Evolutionary conservation across 2,113 vertebrate genomes (phyloP), one percentile per base, ranked within the genome.

Genomic region (Gadus macrocephalus): DNA sequence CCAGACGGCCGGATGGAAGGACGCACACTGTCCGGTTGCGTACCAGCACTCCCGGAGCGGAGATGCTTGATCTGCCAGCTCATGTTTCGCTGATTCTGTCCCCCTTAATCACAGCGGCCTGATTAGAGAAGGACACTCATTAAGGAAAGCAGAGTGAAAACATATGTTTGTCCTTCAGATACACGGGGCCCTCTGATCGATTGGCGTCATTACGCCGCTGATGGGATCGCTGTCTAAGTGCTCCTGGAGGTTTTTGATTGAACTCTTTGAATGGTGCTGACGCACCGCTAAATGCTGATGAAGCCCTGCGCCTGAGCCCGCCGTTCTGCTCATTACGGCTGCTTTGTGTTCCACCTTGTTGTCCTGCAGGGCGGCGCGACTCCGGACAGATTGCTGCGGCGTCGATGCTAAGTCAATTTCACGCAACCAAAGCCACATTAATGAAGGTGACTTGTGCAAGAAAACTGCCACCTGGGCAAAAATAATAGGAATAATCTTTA

Each of bases 141-240:
- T 88, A 86, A 58, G 55, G 1, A 58, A 81, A 87, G 82, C 70
- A 59, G 70, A 78, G 75, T 67, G 77, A 89, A 86, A 86, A 89
- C 83, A 86, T 66, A 71, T 85, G 83, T 87, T 86, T 88, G 81
- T 85, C 85, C 85, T 89, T 84, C 73, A 78, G 85, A 83, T 67
- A 84, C 77, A 76, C 77, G 80, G 80, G 71, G 64, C 12, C 42
- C 42, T 49, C 55, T 68, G 64, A 89, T 89, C 77, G 81, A 89
- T 81, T 62, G 49, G 79, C 77, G 79, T 83, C 83, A 83, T 86
- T 89, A 86, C 79, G 72, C 79, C 20, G 66, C 66, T 73, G 76
- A 85, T 87, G 81, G 84, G 86, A 90, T 80, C 56, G 71, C 65
- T 15, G 72, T 82, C 78, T 90, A 79, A 88, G 86, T 86, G 88